Evolutionary conservation across 2,888 invertebrate genomes (phyloP), one percentile per base, ranked within the genome.

Genomic region (Caenorhabditis zanzibari): DNA sequence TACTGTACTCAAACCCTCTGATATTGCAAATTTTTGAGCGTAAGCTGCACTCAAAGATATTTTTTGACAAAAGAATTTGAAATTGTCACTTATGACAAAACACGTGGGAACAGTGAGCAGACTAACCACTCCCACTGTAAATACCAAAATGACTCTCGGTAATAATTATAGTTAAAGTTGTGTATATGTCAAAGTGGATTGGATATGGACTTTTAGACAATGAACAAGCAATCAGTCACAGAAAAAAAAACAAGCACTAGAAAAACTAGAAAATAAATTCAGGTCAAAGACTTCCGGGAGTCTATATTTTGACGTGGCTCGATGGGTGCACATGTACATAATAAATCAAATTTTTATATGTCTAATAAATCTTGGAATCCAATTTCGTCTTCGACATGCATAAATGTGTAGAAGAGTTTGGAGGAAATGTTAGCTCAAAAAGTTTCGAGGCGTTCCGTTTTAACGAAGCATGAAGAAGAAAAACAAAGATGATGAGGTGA

Each of bases 251-350:
- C 1, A 38, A 38, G 59, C 38, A 56, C 35, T 35, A 35, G 38
- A 22, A 54, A 19, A 35, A 44, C 41, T 38, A 71, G 41, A 71
- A 56, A 38, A 35, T 26, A n/a, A n/a, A 38, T 38, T 38, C 38
- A 54, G 56, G 4, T 56, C 69, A 71, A 56, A 44, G 54, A 35
- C 38, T 59, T 59, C 59, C 59, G 38, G 24, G 24, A 49, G 19
- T 49, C 52, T 68, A 35, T 54, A 68, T 68, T 68, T 54, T 68
- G 68, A 68, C 49, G 68, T 44, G 63, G 24, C 6, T 14, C 7
- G 35, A 10, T 26, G 28, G 38, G 38, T 38, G 38, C 38, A 38
- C 38, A 38, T 38, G 38, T 10, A 28, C 6, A 26, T 44, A 63
- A 44, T 63, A 63, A 63, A 63, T 63, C 28, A 63, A 61, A 61